A percentile compares a stretch with the other conserved stretches of the same genome.
phyloP scores from a whole-genome alignment of 2,113 vertebrate species.

The Thunnus maccoyii region DNA sequence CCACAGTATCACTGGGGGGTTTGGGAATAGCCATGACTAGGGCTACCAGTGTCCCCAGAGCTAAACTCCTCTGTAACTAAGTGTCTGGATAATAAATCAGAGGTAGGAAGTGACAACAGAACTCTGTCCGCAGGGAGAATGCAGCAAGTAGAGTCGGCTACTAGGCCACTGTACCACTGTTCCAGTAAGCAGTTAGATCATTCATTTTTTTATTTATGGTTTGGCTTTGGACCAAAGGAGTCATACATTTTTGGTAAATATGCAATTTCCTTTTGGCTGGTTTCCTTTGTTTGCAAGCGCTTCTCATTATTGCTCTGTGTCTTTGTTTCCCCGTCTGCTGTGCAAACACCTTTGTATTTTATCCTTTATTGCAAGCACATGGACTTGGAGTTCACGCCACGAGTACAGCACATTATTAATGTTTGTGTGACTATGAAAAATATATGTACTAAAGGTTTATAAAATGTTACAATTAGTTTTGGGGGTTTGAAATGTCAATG shows the following conservation, averaged over 20 bases:
- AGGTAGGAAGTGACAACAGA: slow-evolving; percentile 57
- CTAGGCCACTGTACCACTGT: slow-evolving; percentile 33
- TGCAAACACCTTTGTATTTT: slow-evolving; percentile 41
- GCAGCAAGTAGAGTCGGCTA: slow-evolving; percentile 15
- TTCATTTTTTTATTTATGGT: slow-evolving; percentile 50
- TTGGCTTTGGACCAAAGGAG: slow-evolving; percentile 45
- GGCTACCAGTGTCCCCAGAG: slow-evolving; percentile 46
- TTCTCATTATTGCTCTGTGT: slow-evolving; percentile 12
- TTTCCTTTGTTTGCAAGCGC: slow-evolving; percentile 53
- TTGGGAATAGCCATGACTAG: slow-evolving; percentile 37
- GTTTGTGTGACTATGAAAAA: background rate
- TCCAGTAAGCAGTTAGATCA: slow-evolving; percentile 43
- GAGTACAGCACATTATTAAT: slow-evolving; percentile 5
- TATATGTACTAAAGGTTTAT: background rate
- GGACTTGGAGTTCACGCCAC: background rate
- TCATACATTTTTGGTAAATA: slow-evolving; percentile 58
- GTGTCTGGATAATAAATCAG: slow-evolving; percentile 74
- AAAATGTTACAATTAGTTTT: background rate
- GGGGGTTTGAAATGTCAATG: background rate
- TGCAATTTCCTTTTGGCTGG: slow-evolving; percentile 51
- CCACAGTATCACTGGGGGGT: slow-evolving; percentile 1
- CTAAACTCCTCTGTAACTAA: slow-evolving; percentile 49
- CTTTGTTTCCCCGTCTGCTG: slow-evolving; percentile 33
- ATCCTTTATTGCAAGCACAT: slow-evolving; percentile 6
- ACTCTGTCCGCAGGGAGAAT: slow-evolving; percentile 42